Conservation (phyloP, 2,888 invertebrate genomes). For the Hymenopus coronatus region DNA sequence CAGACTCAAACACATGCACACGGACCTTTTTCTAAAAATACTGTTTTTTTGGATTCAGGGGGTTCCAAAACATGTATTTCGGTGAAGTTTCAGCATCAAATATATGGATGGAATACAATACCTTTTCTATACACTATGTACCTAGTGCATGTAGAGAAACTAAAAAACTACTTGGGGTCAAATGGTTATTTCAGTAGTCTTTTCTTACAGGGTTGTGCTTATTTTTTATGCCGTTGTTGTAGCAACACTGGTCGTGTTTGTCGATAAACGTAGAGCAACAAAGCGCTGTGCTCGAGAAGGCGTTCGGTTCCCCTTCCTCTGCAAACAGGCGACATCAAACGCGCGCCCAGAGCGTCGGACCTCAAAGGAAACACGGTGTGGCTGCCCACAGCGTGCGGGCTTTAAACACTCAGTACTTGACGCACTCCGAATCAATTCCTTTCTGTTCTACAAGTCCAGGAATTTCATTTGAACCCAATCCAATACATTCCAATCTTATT, state of each 20-base stretch:
- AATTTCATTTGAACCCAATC: background rate
- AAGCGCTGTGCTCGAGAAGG: background rate
- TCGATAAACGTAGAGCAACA: background rate
- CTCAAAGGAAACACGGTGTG: background rate
- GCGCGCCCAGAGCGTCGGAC: background rate
- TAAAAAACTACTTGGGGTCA: too few relatives aligned
- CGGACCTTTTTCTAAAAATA: too few relatives aligned
- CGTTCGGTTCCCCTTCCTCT: background rate
- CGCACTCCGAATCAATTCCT: background rate
- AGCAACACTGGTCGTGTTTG: background rate
- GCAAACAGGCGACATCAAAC: background rate
- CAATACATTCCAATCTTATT: background rate
- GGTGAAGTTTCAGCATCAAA: too few relatives aligned
- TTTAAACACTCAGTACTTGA: background rate
- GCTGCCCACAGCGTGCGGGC: background rate
- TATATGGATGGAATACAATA: too few relatives aligned
- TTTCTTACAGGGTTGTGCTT: background rate
- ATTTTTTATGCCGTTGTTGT: background rate
- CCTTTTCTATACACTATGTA: too few relatives aligned
- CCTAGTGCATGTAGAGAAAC: too few relatives aligned
- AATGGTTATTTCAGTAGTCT: too few relatives aligned
- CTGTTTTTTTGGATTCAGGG: too few relatives aligned
- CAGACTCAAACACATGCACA: too few relatives aligned
- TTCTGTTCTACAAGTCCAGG: background rate
- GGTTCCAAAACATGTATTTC: too few relatives aligned